phyloP scores from a whole-genome alignment of 2,888 invertebrate genomes.

The Caenorhabditis sp. region DNA sequence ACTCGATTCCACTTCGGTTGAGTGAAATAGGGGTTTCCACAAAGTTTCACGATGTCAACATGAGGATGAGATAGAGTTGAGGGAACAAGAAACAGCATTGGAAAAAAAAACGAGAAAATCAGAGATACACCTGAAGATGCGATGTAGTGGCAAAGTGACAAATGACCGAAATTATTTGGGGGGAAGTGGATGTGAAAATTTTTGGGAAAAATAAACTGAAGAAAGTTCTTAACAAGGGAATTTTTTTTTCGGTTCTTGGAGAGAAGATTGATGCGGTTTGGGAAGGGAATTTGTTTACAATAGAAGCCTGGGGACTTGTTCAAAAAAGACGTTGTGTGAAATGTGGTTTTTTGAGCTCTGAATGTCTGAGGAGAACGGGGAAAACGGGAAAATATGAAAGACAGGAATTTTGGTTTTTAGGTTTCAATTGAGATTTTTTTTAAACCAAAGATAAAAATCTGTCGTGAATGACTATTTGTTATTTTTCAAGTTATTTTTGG shows the following conservation, averaged over 20 bases:
- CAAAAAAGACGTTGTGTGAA: neutral
- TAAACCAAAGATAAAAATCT: too few relatives aligned
- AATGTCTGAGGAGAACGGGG: too few relatives aligned
- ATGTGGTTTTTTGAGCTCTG: neutral
- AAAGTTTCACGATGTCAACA: conserved; percentile 39
- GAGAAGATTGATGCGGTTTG: neutral
- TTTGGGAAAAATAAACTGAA: neutral
- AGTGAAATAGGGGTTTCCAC: conserved; percentile 35
- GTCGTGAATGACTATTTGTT: too few relatives aligned
- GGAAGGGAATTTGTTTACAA: conserved; percentile 25
- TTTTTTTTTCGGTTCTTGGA: neutral
- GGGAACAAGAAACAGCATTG: too few relatives aligned
- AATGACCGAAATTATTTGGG: neutral
- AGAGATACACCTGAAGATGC: neutral
- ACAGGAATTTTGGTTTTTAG: too few relatives aligned
- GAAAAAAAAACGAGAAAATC: neutral
- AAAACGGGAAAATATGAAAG: too few relatives aligned
- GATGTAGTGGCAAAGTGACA: neutral
- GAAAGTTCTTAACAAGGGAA: neutral
- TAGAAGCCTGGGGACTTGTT: neutral
- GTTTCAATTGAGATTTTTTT: too few relatives aligned
- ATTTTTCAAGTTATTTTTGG: too few relatives aligned
- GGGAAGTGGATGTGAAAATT: neutral
- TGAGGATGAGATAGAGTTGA: neutral
- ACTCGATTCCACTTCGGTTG: conserved; percentile 31